Conservation (phyloP, 2,888 invertebrate genomes). For the Ophioninae sp. region DNA sequence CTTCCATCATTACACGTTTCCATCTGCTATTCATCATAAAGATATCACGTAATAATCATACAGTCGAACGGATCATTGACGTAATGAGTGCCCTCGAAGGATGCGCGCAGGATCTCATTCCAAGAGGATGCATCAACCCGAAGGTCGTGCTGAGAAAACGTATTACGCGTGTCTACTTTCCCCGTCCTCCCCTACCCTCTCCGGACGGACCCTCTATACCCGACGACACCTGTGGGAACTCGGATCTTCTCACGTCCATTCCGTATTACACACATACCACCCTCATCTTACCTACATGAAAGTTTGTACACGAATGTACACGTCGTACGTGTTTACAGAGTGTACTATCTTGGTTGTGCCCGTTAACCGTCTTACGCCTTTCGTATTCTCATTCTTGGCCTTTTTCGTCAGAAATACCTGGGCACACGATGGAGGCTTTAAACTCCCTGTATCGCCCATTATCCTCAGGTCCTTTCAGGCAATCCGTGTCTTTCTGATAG, state of each 20-base stretch:
- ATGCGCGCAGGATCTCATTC: conserved; percentile 58
- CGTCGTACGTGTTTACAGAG: conserved; percentile 23
- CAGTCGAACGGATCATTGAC: conserved; percentile 61
- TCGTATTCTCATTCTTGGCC: conserved; percentile 26
- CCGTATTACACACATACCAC: conserved; percentile 59
- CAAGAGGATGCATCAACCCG: conserved; percentile 62
- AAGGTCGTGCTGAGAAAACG: conserved; percentile 67
- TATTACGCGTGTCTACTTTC: conserved; percentile 57
- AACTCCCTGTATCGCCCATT: conserved; percentile 39
- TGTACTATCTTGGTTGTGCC: conserved; percentile 32
- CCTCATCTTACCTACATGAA: conserved; percentile 58
- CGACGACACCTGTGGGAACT: conserved; percentile 77
- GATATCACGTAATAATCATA: conserved; percentile 53
- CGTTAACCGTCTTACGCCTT: conserved; percentile 35
- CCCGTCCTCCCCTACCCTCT: conserved; percentile 57
- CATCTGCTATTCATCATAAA: conserved; percentile 50
- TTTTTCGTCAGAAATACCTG: conserved; percentile 21
- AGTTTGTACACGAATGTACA: conserved; percentile 35
- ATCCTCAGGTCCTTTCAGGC: conserved; percentile 28
- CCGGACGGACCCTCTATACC: no score
- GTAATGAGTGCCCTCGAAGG: conserved; percentile 55
- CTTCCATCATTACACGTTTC: conserved; percentile 46
- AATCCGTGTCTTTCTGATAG: conserved; percentile 8
- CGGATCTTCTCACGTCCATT: conserved; percentile 75
- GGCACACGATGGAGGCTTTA: conserved; percentile 15